phyloP scores from a whole-genome alignment of 2,113 vertebrate species.

The Rhizomys pruinosus region DNA sequence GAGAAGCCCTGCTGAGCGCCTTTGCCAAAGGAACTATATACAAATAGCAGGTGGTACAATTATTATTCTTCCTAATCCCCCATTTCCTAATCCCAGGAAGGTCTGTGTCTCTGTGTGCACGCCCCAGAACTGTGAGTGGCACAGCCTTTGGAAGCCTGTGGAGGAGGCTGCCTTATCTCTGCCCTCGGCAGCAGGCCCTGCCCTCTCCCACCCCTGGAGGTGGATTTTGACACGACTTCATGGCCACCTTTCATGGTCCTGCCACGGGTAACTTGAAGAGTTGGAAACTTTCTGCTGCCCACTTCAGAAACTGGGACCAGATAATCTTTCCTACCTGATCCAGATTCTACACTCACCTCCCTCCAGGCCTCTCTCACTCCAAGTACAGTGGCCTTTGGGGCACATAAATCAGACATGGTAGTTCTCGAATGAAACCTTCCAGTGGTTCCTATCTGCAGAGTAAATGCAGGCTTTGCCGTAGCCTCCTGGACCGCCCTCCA shows the following conservation, averaged over 20 bases:
- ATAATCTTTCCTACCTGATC: background rate
- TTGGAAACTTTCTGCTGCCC: background rate
- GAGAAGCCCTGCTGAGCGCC: constrained; percentile 25
- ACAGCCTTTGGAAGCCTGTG: constrained; percentile 27
- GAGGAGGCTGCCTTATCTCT: background rate
- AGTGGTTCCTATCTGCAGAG: background rate
- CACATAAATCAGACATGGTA: background rate
- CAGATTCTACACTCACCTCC: background rate
- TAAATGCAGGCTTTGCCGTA: background rate
- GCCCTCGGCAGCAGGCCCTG: background rate
- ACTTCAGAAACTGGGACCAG: background rate
- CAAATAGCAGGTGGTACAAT: constrained; percentile 75
- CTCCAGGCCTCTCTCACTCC: background rate
- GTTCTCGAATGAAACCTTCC: background rate
- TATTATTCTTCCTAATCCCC: constrained; percentile 75
- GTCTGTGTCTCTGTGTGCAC: background rate
- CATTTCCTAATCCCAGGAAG: constrained; percentile 71
- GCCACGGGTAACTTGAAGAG: background rate
- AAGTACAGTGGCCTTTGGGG: background rate
- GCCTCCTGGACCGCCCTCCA: background rate
- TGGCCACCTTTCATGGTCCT: background rate
- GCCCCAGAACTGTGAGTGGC: background rate
- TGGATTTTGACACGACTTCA: constrained; percentile 20
- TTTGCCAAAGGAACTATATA: constrained; percentile 54
- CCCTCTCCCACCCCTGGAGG: background rate